These are phyloP conservation scores for Pseudois nayaur DNA, from an alignment of 2,113 vertebrate species.

Conservation along the genomic window DNA sequence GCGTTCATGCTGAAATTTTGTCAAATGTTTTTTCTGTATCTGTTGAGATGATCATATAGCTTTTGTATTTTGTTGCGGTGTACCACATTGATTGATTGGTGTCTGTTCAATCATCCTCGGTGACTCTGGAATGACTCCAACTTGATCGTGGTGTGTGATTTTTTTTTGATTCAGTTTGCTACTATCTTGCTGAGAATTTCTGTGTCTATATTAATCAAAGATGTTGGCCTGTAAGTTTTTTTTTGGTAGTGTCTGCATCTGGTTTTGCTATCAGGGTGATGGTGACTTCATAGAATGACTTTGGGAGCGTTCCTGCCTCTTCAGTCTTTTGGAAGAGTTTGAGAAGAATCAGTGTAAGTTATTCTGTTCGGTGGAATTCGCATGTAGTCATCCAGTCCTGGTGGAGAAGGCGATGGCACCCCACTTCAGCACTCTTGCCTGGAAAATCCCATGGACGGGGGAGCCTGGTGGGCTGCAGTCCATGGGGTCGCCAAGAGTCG, in stretches of 20 bases:
- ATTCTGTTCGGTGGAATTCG: neutral
- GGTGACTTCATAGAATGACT: neutral
- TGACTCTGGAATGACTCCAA: neutral
- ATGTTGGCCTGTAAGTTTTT: neutral
- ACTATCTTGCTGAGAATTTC: neutral
- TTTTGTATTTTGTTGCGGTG: too few species aligned
- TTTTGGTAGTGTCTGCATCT: neutral
- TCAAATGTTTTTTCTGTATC: neutral
- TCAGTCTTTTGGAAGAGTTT: neutral
- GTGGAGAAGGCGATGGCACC: too few species aligned
- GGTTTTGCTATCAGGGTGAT: neutral
- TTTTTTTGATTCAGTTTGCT: neutral
- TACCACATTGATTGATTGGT: neutral
- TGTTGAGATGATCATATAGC: neutral
- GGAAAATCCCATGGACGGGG: too few species aligned
- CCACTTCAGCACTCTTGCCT: too few species aligned
- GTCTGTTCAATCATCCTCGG: neutral
- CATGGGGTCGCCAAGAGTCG: too few species aligned
- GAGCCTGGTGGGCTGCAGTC: too few species aligned
- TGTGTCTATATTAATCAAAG: neutral
- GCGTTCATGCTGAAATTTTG: neutral
- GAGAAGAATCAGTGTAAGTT: neutral
- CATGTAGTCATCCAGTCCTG: neutral
- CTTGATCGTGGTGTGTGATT: neutral
- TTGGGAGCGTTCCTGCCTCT: neutral